Conservation (phyloP, 64 coral and sea anemone species). For the Pocillopora verrucosa region DNA sequence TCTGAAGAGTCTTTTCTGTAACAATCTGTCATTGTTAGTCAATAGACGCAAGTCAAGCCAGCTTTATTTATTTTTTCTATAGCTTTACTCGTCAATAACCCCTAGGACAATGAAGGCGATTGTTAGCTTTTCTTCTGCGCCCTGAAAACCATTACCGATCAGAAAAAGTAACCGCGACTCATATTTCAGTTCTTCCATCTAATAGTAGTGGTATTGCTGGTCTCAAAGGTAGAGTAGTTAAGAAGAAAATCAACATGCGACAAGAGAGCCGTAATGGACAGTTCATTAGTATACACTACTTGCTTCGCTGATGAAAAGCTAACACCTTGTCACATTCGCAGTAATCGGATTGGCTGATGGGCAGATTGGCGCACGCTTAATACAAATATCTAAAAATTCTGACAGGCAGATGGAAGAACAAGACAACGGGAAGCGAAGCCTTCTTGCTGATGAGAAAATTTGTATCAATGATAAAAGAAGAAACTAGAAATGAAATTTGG, state of each 20-base stretch:
- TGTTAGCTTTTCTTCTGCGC: not conserved
- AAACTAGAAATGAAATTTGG: not conserved
- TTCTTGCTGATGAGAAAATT: not conserved
- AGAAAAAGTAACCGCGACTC: no score
- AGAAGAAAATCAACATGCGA: not conserved
- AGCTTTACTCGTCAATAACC: not conserved
- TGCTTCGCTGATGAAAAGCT: not conserved
- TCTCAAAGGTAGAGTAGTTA: not conserved
- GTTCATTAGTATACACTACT: conserved; percentile 39
- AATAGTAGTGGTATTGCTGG: not conserved
- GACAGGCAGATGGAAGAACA: conserved; percentile 10
- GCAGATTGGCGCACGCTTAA: conserved; percentile 1
- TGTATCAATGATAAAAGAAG: no score
- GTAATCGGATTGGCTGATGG: not conserved
- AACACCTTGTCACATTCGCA: not conserved
- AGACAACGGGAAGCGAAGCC: not conserved
- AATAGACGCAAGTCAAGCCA: not conserved
- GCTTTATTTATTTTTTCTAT: conserved; percentile 20
- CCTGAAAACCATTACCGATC: not conserved
- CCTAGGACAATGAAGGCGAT: not conserved
- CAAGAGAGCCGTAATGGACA: conserved; percentile 18
- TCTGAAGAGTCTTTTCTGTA: not conserved
- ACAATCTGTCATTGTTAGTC: conserved; percentile 4
- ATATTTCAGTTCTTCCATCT: not conserved
- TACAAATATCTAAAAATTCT: conserved; percentile 30